Percentiles rank a stretch among this genome's conserved stretches.
phyloP scores from a whole-genome alignment of 2,797 vertebrate species.

The Periparus ater region DNA sequence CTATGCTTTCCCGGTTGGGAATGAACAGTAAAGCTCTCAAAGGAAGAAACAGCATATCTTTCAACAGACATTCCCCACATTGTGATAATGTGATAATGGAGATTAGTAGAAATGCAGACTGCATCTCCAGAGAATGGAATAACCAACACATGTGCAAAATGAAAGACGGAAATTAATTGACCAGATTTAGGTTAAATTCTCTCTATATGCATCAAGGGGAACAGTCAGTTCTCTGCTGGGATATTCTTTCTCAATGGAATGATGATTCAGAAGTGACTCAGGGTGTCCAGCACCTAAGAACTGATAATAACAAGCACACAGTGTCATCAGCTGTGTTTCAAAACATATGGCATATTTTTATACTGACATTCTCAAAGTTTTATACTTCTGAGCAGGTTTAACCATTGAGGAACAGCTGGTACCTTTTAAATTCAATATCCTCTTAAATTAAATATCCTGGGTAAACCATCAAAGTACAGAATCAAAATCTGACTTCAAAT shows the following conservation, averaged over 20 bases:
- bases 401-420: neutral
- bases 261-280: neutral
- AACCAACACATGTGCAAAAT: neutral
- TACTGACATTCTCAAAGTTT: neutral
- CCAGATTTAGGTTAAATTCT: neutral
- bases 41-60: neutral
- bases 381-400: neutral
- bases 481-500: neutral
- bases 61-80: neutral
- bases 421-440: neutral
- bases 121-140: neutral
- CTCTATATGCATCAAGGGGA: neutral
- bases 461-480: neutral
- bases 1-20: neutral
- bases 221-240: neutral
- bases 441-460: neutral
- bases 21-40: neutral
- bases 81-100: neutral
- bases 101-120: neutral
- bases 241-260: neutral
- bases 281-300: neutral
- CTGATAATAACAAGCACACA: neutral
- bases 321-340: neutral
- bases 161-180: neutral
- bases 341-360: neutral